These are phyloP conservation scores for Callaeas wilsoni DNA, from an alignment of 2,113 vertebrate species.

Conservation along the genomic window DNA sequence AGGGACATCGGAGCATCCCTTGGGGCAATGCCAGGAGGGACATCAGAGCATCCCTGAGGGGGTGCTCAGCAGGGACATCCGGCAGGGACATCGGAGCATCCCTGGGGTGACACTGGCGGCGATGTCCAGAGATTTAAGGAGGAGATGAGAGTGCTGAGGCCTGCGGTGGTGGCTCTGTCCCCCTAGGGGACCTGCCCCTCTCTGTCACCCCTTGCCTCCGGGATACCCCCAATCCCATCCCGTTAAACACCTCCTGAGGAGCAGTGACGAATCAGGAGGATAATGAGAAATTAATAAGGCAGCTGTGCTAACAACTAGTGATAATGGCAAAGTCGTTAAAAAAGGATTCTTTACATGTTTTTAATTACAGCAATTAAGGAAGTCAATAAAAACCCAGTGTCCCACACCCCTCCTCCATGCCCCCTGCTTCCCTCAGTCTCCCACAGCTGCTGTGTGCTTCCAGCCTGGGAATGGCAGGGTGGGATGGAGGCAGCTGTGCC, in stretches of 20 bases:
- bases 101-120: neutral
- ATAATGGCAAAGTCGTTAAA: slow-evolving; percentile 77
- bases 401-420: neutral
- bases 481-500: neutral
- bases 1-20: too few species aligned
- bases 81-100: too few species aligned
- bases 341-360: slow-evolving; percentile 77
- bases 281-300: slow-evolving; percentile 81
- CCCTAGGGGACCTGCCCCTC: accelerated
- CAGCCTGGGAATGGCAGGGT: neutral
- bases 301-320: slow-evolving; percentile 74
- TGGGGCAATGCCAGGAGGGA: neutral
- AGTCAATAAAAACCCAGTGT: slow-evolving; percentile 68
- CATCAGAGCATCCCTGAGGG: too few species aligned
- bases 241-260: neutral
- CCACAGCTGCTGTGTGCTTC: neutral
- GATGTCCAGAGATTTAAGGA: neutral
- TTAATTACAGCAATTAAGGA: slow-evolving; percentile 82
- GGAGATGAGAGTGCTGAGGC: neutral
- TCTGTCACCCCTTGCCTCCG: neutral
- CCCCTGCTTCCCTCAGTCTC: neutral
- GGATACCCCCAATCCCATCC: neutral
- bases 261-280: slow-evolving; percentile 44
- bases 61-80: too few species aligned
- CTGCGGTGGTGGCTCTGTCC: neutral